A percentile compares a stretch with the other conserved stretches of the same genome.
Conservation (phyloP, 2,888 invertebrate species). For the Flexamia atlantica region DNA sequence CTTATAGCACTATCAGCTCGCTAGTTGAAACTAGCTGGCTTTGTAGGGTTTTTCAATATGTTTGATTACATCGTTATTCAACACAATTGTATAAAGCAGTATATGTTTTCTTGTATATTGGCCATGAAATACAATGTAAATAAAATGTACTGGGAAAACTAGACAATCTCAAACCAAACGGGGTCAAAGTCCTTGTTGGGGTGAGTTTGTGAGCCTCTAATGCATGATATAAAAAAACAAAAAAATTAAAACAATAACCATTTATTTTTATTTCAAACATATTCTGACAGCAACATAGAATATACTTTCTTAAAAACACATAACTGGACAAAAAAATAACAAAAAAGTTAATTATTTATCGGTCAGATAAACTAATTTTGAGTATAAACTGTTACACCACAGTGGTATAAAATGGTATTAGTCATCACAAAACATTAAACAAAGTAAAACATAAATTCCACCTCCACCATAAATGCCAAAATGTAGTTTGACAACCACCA, state of each 20-base stretch:
- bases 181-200: too few species aligned
- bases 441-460: not conserved
- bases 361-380: not conserved
- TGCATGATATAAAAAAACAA: too few species aligned
- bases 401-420: constrained; percentile 15
- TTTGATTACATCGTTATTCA: too few species aligned
- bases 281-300: not conserved
- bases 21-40: too few species aligned
- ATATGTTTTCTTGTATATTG: too few species aligned
- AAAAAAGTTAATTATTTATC: not conserved
- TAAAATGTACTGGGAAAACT: too few species aligned
- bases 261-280: constrained; percentile 7
- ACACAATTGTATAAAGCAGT: too few species aligned
- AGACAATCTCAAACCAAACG: too few species aligned
- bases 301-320: constrained; percentile 4
- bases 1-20: too few species aligned
- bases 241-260: constrained; percentile 45
- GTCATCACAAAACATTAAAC: not conserved
- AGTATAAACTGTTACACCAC: not conserved
- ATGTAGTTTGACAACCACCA: constrained; percentile 32
- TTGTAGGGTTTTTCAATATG: too few species aligned
- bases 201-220: too few species aligned
- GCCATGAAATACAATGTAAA: too few species aligned
- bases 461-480: not conserved
- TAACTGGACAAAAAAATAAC: constrained; percentile 18